Conservation (phyloP, 2,888 invertebrate species). For the Lamellibrachia columna region DNA sequence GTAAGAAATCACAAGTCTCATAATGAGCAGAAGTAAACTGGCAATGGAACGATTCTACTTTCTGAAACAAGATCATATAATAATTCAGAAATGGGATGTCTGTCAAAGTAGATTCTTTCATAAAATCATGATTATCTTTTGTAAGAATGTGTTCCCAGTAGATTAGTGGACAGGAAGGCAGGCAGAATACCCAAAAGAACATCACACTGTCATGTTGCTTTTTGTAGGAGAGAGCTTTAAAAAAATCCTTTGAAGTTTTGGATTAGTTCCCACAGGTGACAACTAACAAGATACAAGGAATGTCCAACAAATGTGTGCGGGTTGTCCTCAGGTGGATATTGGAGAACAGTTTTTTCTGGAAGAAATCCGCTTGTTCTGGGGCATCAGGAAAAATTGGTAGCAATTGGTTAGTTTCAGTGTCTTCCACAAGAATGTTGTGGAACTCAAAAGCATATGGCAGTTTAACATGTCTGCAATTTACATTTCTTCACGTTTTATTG, state of each 20-base stretch:
- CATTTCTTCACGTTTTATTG: too few relatives aligned
- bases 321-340: not conserved
- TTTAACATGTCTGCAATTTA: not conserved
- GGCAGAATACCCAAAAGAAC: not conserved
- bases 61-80: not conserved
- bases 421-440: not conserved
- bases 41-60: not conserved
- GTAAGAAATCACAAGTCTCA: not conserved
- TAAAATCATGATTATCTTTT: not conserved
- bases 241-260: not conserved
- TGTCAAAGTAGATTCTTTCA: not conserved
- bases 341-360: not conserved
- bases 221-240: not conserved
- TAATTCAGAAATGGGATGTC: not conserved
- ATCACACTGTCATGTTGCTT: not conserved
- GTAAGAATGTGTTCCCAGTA: not conserved
- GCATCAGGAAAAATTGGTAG: not conserved
- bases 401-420: not conserved
- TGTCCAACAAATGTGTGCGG: not conserved
- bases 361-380: not conserved
- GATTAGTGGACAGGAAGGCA: not conserved
- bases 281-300: not conserved
- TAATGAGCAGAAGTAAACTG: not conserved
- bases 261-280: not conserved
- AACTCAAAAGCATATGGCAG: not conserved